phyloP scores from a whole-genome alignment of 2,113 vertebrate genomes.

The Otocyon megalotis region DNA sequence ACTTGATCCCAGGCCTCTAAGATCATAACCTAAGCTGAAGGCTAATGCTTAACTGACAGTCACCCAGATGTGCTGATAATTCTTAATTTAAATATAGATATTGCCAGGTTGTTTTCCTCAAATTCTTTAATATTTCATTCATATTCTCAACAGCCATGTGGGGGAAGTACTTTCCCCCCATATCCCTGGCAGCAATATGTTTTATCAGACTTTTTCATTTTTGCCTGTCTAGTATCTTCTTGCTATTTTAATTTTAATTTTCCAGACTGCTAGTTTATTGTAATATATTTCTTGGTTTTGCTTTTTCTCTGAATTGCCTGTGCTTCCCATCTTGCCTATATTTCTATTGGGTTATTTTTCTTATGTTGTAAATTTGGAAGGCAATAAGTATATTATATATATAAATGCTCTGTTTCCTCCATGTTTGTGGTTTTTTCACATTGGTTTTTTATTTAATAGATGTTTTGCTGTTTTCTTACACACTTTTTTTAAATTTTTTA shows the following conservation, averaged over 20 bases:
- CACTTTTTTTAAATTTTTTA: no score
- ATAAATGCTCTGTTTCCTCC: background rate
- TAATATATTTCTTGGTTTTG: background rate
- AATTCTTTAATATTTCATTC: slow-evolving; percentile 17
- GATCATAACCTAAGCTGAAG: no score
- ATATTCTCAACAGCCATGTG: background rate
- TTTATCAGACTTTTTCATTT: slow-evolving; percentile 26
- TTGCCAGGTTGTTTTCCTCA: background rate
- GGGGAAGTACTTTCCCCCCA: background rate
- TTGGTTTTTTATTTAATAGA: background rate
- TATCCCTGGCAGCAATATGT: background rate
- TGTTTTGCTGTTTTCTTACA: slow-evolving; percentile 2
- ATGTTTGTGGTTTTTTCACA: background rate
- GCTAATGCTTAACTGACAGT: no score
- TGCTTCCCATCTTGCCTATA: background rate
- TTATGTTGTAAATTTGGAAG: background rate
- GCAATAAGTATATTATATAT: background rate
- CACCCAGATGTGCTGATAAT: background rate
- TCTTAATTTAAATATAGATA: slow-evolving; percentile 53
- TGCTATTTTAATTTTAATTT: slow-evolving; percentile 61
- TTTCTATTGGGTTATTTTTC: slow-evolving; percentile 28
- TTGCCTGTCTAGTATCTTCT: background rate
- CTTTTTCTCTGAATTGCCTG: slow-evolving; percentile 46
- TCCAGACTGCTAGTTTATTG: slow-evolving; percentile 21
- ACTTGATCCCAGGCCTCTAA: no score